A percentile compares a stretch with the other conserved stretches of the same genome.
Evolutionary conservation across 2,113 vertebrate species (phyloP).

Genomic region (Raphicerus campestris): DNA sequence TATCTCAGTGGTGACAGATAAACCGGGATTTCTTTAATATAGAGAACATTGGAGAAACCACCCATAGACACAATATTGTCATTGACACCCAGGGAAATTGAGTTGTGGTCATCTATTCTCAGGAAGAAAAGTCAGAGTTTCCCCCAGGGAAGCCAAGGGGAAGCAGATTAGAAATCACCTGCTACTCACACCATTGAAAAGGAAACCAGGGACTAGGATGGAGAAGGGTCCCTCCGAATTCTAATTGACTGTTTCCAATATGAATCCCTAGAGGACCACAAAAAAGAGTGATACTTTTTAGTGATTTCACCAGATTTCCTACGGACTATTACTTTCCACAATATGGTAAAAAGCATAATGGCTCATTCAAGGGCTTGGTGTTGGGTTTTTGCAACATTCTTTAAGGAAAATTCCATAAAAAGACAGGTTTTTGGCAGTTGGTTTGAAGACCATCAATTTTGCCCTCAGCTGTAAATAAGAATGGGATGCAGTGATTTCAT

Average conservation of each 20-base stretch:
- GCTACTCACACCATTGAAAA: neutral
- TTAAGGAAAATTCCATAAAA: neutral
- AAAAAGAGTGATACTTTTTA: neutral
- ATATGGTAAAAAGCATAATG: neutral
- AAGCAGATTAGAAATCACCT: neutral
- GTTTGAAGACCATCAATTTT: neutral
- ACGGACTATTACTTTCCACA: neutral
- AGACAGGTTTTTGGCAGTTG: neutral
- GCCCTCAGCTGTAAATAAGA: neutral
- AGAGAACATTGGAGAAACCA: neutral
- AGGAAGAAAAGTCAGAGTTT: neutral
- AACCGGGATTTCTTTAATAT: neutral
- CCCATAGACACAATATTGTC: neutral
- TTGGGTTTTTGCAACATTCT: neutral
- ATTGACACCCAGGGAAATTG: neutral
- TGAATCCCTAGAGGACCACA: neutral
- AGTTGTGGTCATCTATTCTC: neutral
- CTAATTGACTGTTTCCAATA: neutral
- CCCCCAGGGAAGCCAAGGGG: neutral
- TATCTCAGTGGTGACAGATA: neutral
- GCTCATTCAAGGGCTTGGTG: neutral
- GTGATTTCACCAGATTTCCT: neutral
- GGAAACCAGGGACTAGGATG: neutral
- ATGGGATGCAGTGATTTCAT: neutral
- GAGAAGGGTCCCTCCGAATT: fast-evolving